Base-by-base conservation (phyloP, 2,888 invertebrate genomes). In the Polietes domitor region DNA sequence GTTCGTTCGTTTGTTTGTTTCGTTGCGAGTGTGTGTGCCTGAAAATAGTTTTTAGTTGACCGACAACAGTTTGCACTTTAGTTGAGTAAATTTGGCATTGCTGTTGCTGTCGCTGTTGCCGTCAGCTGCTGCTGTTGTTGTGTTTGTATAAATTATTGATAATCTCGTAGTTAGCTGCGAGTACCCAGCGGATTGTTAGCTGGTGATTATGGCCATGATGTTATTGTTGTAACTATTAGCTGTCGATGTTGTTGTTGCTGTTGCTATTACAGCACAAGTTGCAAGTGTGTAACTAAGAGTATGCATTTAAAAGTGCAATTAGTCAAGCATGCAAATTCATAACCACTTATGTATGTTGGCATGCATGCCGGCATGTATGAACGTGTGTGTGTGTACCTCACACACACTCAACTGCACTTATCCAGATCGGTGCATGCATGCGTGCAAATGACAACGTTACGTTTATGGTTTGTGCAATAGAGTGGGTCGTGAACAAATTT, bases 241-340 rank as follows among this genome's bases (percentile, higher is more conserved):
- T 80, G 63, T 77, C 24, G 24, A 26, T 77, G 37, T 71, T 63
- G 21, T 55, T 53, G 21, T 71, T 68, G 47, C 0, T 72, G 37
- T 43, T 78, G 50, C 9, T 65, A 37, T 43, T 43, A 37, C 43
- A 77, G 32, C 37, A 71, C 53, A 80, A 53, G 68, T 77, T 63
- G 43, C 37, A 41, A 70, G 68, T 70, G 17, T 19, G 41, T 73
- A 1, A 12, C 17, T 32, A 32, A 17, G 68, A 47, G 58, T 43
- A 76, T 79, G 78, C 72, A 79, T 71, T 83, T 77, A 58, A 77
- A 83, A 80, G 82, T 78, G 78, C 75, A 82, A 74, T 82, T 79
- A 82, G 74, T 83, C 77, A 80, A 83, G 80, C 83, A 80, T 80
- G 83, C 77, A 75, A 83, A 77, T 77, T 80, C 70, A 83, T 77